Conservation (phyloP, 2,797 vertebrate genomes). For the Typhlichthys subterraneus region DNA sequence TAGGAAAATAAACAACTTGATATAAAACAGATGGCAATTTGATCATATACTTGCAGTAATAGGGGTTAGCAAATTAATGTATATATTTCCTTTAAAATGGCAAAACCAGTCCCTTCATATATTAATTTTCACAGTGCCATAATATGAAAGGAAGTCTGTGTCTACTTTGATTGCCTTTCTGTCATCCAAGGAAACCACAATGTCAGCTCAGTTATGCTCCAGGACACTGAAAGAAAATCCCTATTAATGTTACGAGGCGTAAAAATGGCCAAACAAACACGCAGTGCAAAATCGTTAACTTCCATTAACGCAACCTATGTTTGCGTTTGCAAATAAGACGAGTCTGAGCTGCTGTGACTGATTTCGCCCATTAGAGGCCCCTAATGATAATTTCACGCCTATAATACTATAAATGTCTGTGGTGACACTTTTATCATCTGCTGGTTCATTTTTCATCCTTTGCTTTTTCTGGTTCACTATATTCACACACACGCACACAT, state of each 20-base stretch:
- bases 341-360: conserved; percentile 48
- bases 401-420: conserved; percentile 51
- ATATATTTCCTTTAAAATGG: not conserved
- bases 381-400: conserved; percentile 66
- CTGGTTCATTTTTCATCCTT: conserved; percentile 38
- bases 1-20: too few species aligned
- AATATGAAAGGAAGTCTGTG: not conserved
- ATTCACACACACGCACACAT: not conserved
- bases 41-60: not conserved
- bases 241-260: conserved; percentile 28
- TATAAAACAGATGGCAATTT: not conserved
- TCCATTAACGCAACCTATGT: conserved; percentile 31
- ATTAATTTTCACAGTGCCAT: too few species aligned
- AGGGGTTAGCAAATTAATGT: not conserved
- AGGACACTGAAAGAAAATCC: conserved; percentile 14
- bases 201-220: conserved; percentile 18
- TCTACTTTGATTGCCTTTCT: not conserved
- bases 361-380: conserved; percentile 60
- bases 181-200: conserved; percentile 4
- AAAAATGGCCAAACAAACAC: conserved; percentile 29
- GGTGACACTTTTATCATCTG: conserved; percentile 42
- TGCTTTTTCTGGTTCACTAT: conserved; percentile 6
- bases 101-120: too few species aligned
- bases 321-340: conserved; percentile 44
- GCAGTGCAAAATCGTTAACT: conserved; percentile 36